phyloP scores from a whole-genome alignment of 2,797 vertebrate species.

The Smutsia temminckii region DNA sequence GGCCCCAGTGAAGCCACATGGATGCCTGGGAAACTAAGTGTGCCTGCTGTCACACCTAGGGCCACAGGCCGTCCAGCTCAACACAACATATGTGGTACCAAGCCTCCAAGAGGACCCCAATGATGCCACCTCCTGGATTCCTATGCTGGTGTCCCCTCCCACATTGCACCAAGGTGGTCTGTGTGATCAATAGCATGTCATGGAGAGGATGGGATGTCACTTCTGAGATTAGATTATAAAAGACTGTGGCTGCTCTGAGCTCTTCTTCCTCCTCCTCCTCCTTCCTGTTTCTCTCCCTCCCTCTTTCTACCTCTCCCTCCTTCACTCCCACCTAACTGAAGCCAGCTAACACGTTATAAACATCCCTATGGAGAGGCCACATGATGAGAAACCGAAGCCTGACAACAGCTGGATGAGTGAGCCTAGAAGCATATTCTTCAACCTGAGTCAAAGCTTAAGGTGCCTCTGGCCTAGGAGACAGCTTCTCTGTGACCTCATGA shows the following conservation, averaged over 20 bases:
- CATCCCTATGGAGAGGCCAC: background rate
- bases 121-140: background rate
- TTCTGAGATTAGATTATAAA: background rate
- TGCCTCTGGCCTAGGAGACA: background rate
- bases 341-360: background rate
- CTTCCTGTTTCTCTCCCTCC: too few species aligned
- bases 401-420: background rate
- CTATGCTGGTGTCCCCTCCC: background rate
- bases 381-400: background rate
- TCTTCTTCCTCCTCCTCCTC: background rate
- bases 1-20: rapidly evolving
- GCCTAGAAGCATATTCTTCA: background rate
- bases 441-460: background rate
- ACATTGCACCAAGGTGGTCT: background rate
- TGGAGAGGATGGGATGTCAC: background rate
- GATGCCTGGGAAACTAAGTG: background rate
- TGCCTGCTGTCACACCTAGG: background rate
- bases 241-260: background rate
- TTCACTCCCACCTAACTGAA: background rate
- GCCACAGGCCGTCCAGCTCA: background rate
- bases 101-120: background rate
- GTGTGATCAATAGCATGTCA: background rate
- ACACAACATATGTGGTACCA: background rate
- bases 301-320: too few species aligned
- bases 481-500: background rate